Base-by-base conservation (phyloP, 2,888 invertebrate species). In the Pocota personata region DNA sequence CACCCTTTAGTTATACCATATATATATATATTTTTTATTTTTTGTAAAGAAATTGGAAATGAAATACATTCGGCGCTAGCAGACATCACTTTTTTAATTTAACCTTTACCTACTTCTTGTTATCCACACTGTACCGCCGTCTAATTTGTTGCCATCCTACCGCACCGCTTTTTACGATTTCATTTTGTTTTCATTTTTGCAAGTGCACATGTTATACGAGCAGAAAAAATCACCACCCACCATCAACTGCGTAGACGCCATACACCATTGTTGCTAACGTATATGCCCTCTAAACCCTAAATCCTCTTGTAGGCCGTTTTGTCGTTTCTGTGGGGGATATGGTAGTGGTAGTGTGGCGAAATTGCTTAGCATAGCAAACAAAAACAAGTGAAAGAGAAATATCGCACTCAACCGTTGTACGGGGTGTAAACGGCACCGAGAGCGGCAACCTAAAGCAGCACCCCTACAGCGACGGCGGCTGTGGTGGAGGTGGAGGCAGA, bases 321-420 rank as follows among this genome's bases (percentile, higher is more conserved):
- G 50, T 52, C 40, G 40, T 62, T 40, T 32, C 40, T 7, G n/a
- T n/a, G 16, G 16, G 50, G 6, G 24, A 19, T 35, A 37, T 55
- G 67, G 16, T 10, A 16, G 35, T 24, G 64, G 43, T n/a, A 30
- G 32, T 40, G 55, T 46, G 50, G 21, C 19, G 3, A 30, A 83
- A 73, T 58, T 71, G 67, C 60, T 52, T 8, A 77, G 27, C 77
- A 66, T 3, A 57, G 67, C 62, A 27, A 52, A 35, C 60, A 12
- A 66, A 78, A 78, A 67, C 72, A 83, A 72, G 60, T 62, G 66
- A 40, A 66, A 55, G 55, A 37, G 50, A 71, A 82, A 69, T 64
- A 82, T 71, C 57, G 62, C 35, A 40, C 75, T 80, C 58, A 67
- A 50, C 76, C 24, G 76, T 48, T 76, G 58, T 76, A 67, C 60